Conservation (phyloP, 2,113 vertebrate genomes). For the Bucco capensis region DNA sequence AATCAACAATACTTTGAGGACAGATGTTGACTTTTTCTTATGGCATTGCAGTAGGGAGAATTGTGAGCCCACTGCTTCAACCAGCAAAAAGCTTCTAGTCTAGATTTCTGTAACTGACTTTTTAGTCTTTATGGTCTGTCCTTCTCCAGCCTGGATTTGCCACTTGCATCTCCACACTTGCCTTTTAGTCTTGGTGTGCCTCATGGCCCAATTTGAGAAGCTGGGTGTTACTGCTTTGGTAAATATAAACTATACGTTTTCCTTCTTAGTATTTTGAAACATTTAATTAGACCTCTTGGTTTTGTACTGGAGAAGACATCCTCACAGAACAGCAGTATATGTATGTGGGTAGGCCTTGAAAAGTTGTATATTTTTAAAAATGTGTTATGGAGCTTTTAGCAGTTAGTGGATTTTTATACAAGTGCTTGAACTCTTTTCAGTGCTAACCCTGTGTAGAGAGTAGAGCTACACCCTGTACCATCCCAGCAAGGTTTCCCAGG, state of each 20-base stretch:
- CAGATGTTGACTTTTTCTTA: neutral
- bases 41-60: rapidly evolving
- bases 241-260: neutral
- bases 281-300: neutral
- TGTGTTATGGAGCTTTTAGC: neutral
- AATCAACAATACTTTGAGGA: neutral
- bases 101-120: neutral
- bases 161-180: neutral
- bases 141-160: neutral
- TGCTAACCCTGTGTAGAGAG: neutral
- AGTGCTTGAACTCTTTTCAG: neutral
- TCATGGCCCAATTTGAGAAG: neutral
- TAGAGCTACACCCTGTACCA: neutral
- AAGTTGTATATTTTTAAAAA: neutral
- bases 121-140: neutral
- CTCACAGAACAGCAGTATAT: neutral
- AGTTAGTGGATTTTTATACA: neutral
- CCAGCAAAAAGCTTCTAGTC: neutral
- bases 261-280: neutral
- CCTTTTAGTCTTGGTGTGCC: neutral
- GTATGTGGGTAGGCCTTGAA: too few species aligned
- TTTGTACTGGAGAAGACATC: neutral
- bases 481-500: neutral
- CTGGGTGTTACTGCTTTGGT: neutral
- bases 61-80: neutral